Base-by-base conservation (phyloP, 2,888 invertebrate genomes). In the Schrankia costaestrigalis region DNA sequence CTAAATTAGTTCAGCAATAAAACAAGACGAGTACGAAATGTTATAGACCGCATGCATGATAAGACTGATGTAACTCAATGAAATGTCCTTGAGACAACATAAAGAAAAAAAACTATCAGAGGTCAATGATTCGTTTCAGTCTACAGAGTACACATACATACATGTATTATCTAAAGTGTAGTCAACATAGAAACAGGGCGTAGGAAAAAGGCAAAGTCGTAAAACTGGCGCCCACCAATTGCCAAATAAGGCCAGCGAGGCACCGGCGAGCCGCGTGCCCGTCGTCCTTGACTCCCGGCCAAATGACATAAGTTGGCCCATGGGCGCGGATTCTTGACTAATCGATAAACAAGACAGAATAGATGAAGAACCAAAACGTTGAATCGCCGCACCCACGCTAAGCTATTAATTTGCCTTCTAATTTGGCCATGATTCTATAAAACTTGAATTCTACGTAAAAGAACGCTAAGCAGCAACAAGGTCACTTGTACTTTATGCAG, bases 221-320 rank as follows among this genome's bases (percentile, higher is more conserved):
- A 86, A 87, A 86, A 81, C 74, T 80, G 85, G 87, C 85, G 86
- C 85, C 86, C 85, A 85, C 85, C 84, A 82, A 84, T 83, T 71
- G 72, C 83, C 84, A 81, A 87, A 87, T 85, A 86, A 84, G 87
- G 87, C 76, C 78, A 67, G 76, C 78, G 71, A 70, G 79, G 80
- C 78, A 77, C 77, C 74, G 74, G 71, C 76, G 71, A 65, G 78
- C 77, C 71, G 75, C 61, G 69, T 72, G 68, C 60, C n/a, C 71
- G 63, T 56, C 78, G 87, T 81, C 87, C 87, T 87, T 86, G 87
- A 87, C 81, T 83, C 81, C 79, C 78, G 65, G 84, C 87, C 86
- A 86, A 87, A 87, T 81, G 85, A 86, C 85, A 86, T 78, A 85
- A 85, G 83, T 84, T 84, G 78, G 85, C 77, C 85, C 80, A 86